phyloP scores from a whole-genome alignment of 1,140 invertebrate species.

The Sycobia sp. region DNA sequence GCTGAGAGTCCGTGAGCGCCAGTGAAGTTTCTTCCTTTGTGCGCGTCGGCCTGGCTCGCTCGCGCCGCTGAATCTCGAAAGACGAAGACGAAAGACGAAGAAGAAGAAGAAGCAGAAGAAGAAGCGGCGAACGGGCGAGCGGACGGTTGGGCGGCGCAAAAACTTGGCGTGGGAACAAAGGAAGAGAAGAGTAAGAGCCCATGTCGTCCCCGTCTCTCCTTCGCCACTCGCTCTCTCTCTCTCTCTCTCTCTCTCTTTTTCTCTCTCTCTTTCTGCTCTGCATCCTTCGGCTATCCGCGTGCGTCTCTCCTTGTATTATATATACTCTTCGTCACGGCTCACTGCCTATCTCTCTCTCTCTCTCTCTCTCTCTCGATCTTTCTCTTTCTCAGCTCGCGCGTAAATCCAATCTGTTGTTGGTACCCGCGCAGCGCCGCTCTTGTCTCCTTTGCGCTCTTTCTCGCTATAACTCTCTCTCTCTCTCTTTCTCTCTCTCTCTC shows the following conservation, averaged over 20 bases:
- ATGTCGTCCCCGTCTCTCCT: not conserved
- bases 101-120: not conserved
- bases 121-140: not conserved
- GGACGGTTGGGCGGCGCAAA: constrained; percentile 2
- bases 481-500: not conserved
- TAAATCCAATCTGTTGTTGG: constrained; percentile 27
- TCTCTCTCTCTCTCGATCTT: not conserved
- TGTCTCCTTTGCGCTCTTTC: too few relatives aligned
- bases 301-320: too few relatives aligned
- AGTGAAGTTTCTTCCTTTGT: constrained; percentile 33
- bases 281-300: constrained; percentile 18
- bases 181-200: constrained; percentile 11
- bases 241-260: constrained; percentile 4
- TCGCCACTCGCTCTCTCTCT: not conserved
- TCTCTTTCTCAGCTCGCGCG: not conserved
- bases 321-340: not conserved
- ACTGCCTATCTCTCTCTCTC: not conserved
- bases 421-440: not conserved
- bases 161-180: constrained; percentile 33
- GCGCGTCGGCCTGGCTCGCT: constrained; percentile 37
- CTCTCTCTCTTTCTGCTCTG: not conserved
- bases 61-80: not conserved
- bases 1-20: too few relatives aligned
- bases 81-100: constrained; percentile 30
- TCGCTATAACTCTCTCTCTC: not conserved